Evolutionary conservation across 2,797 vertebrate species (phyloP), one percentile per base, ranked within the genome.

Genomic region (Furcifer pardalis): DNA sequence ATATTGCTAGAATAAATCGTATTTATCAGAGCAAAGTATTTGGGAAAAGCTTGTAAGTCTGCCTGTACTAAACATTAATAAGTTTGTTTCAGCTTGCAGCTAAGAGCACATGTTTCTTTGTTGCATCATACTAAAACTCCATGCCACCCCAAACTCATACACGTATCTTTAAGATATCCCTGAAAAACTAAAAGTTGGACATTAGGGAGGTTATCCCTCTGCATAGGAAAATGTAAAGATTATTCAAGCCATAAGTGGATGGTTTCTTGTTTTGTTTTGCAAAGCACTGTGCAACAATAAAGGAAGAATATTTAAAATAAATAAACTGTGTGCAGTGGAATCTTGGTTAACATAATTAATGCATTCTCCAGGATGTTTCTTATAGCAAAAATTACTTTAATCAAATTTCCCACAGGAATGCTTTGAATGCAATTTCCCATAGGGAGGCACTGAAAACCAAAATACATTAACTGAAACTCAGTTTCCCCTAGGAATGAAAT

Each of bases 11-110:
- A 79, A 74, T 17, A 21, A 35, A 79, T 76, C 1, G 0, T 15
- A 17, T 59, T 62, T 13, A 1, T 0, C 0, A 4, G 5, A 52
- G 3, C 12, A 63, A n/a, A 73, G 42, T 8, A 27, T 42, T n/a
- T 27, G 81, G 30, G 13, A 56, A 42, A 32, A 73, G 15, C 15
- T 7, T 40, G 27, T n/a, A 79, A 23, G 30, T 40, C 15, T 66
- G 7, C 30, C 19, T 42, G 23, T 10, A 72, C 21, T 35, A 32
- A 56, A 83, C 17, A 40, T 27, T 40, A 60, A 44, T 35, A n/a
- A 25, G 17, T 42, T 15, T 17, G 42, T 0, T 56, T 62, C 42
- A 88, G 42, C 37, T 65, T 46, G 60, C 84, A 83, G 71, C 46
- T 78, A 84, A 60, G 1, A 17, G 19, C 89, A 84, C 46, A 32